Conservation (phyloP, 2,113 vertebrate genomes). For the Galemys pyrenaicus region DNA sequence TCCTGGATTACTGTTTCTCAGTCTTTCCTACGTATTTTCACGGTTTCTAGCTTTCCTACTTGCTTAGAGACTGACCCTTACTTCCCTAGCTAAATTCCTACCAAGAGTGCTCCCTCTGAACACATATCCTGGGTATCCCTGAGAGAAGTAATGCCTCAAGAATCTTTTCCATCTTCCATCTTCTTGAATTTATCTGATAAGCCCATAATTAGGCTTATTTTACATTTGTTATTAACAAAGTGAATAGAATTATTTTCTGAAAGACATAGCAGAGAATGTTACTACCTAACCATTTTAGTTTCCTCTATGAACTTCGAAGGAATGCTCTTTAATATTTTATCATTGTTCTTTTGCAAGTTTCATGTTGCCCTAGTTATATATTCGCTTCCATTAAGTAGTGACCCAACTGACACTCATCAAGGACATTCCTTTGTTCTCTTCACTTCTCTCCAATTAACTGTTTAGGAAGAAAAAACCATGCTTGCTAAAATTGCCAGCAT, state of each 20-base stretch:
- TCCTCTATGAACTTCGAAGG: not conserved
- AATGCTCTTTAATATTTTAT: not conserved
- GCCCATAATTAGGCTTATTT: not conserved
- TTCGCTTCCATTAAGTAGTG: not conserved
- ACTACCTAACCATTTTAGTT: not conserved
- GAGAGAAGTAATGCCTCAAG: no score
- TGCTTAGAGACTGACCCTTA: no score
- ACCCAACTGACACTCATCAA: not conserved
- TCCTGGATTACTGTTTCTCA: no score
- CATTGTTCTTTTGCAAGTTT: not conserved
- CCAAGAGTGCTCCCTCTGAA: no score
- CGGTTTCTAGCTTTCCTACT: no score
- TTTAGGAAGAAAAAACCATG: not conserved
- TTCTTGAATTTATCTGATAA: not conserved
- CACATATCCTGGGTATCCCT: no score
- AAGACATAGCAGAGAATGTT: not conserved
- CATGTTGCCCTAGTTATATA: not conserved
- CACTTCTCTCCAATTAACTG: constrained; percentile 45
- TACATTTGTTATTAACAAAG: not conserved
- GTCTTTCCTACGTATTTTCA: no score
- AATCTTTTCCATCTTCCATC: no score
- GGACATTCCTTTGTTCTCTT: constrained; percentile 1
- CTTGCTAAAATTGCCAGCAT: not conserved
- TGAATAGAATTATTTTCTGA: constrained; percentile 14
- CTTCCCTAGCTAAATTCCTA: no score